Evolutionary conservation across 64 coral and sea anemone genomes (phyloP).

Genomic region (Porites lutea): DNA sequence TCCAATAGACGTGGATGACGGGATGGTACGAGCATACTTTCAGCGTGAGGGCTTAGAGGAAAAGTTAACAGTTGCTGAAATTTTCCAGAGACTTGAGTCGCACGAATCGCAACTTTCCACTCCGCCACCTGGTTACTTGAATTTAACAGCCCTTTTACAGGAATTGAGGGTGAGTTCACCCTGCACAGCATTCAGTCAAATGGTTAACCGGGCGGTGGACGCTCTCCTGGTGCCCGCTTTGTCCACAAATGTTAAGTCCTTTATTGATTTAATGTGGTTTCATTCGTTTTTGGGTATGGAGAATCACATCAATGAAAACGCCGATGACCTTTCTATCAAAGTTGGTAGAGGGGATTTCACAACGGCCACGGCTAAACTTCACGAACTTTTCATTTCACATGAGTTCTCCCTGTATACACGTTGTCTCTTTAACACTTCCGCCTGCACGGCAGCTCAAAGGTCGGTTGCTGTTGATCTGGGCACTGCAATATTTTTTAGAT

Average conservation of each 20-base stretch:
- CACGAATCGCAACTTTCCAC: constrained; percentile 25
- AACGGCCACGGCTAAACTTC: background rate
- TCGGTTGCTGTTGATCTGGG: background rate
- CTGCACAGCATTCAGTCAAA: background rate
- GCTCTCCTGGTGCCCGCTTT: background rate
- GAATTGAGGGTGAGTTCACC: background rate
- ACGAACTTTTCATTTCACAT: background rate
- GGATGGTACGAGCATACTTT: background rate
- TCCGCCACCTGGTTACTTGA: background rate
- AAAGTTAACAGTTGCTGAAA: background rate
- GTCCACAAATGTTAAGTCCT: background rate
- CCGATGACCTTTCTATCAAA: background rate
- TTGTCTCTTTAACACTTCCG: background rate
- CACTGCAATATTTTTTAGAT: background rate
- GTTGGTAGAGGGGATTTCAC: background rate
- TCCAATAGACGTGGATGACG: background rate
- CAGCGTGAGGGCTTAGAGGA: background rate
- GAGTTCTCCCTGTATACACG: background rate
- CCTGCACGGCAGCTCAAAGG: background rate
- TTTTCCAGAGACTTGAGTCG: background rate
- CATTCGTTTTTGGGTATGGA: constrained; percentile 26
- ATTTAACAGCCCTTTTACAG: background rate
- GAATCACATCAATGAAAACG: constrained; percentile 19
- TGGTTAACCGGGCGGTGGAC: background rate
- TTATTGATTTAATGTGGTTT: constrained; percentile 23